These are phyloP conservation scores for Xenopus tropicalis DNA, from an alignment of 2,113 vertebrate species.

Conservation along the genomic window DNA sequence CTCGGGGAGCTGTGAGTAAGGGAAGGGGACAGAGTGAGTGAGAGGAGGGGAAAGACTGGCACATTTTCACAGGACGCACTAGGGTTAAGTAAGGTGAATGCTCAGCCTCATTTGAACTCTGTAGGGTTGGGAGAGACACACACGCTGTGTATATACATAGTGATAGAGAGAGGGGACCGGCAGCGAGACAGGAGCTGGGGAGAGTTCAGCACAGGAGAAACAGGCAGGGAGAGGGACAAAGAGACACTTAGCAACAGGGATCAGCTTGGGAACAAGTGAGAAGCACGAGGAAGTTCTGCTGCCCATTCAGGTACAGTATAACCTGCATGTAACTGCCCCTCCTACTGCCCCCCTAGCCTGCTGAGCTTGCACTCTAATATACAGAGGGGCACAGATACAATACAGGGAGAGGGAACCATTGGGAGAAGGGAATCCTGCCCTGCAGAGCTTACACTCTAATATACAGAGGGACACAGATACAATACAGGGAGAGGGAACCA, in stretches of 20 bases:
- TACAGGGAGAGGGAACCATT: neutral
- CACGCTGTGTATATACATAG: conserved; percentile 23
- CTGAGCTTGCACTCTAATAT: conserved; percentile 22
- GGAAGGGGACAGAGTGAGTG: conserved; percentile 19
- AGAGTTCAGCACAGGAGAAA: neutral
- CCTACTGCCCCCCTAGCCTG: neutral
- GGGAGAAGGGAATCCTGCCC: neutral
- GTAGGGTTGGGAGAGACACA: conserved; percentile 28
- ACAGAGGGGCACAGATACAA: neutral
- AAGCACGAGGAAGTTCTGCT: no score
- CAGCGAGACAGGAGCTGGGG: neutral
- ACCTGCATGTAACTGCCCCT: neutral
- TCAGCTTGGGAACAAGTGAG: neutral
- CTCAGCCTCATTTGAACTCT: conserved; percentile 30
- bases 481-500: neutral
- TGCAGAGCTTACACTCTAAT: conserved; percentile 16
- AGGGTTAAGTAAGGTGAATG: conserved; percentile 35
- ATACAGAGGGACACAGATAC: no score
- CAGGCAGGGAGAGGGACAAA: neutral
- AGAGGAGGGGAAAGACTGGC: conserved; percentile 23
- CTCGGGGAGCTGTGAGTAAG: neutral
- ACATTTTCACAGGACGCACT: conserved; percentile 20
- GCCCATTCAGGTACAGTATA: conserved; percentile 19
- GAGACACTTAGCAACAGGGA: neutral
- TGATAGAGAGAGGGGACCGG: conserved; percentile 20